These are phyloP conservation scores for Heliornis fulica DNA, from an alignment of 2,113 vertebrate genomes.

Conservation along the genomic window DNA sequence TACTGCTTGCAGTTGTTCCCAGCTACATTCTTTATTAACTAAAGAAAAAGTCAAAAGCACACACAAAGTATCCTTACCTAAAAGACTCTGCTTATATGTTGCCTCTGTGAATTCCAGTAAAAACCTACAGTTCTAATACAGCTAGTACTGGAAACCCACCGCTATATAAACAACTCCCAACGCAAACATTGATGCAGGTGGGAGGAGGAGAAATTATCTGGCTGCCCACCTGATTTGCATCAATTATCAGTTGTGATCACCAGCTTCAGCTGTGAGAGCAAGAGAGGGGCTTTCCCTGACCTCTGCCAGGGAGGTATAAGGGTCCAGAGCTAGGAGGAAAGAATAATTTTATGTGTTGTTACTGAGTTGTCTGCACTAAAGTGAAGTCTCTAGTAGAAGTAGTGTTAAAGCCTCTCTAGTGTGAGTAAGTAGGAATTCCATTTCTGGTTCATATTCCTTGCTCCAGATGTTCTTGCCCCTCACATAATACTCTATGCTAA, in stretches of 20 bases:
- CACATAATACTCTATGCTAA: not conserved
- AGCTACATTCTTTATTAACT: not conserved
- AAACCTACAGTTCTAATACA: fast-evolving
- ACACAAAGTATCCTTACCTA: not conserved
- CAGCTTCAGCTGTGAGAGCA: not conserved
- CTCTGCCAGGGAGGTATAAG: not conserved
- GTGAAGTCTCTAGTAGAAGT: not conserved
- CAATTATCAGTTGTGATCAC: not conserved
- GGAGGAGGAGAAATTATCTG: no score
- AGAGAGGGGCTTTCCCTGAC: not conserved
- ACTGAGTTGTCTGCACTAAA: not conserved
- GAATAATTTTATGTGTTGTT: no score
- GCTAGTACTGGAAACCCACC: fast-evolving
- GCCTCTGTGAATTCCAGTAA: no score
- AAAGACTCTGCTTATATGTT: not conserved
- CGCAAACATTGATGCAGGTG: fast-evolving
- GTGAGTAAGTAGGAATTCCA: not conserved
- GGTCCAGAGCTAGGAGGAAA: not conserved
- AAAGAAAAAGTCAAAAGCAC: not conserved
- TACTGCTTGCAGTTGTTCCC: not conserved
- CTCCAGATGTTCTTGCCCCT: not conserved
- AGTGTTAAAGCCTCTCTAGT: not conserved
- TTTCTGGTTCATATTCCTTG: not conserved
- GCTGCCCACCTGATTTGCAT: not conserved
- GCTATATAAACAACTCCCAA: fast-evolving